Percentiles rank a stretch among this genome's conserved stretches.
Evolutionary conservation across 2,888 invertebrate species (phyloP).

Genomic region (Timandra comae): DNA sequence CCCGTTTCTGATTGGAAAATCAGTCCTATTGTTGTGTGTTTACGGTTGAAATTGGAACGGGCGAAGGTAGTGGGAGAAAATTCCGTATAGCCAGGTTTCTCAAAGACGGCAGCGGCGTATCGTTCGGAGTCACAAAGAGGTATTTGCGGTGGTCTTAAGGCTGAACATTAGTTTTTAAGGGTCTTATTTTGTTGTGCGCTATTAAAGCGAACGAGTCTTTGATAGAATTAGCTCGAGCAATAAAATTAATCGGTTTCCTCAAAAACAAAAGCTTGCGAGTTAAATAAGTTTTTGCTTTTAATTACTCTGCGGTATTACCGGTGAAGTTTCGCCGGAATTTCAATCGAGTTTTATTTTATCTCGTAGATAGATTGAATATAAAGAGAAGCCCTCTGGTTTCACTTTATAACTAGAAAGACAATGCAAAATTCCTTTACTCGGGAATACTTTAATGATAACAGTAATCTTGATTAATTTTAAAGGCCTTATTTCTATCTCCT

Average conservation of each 20-base stretch:
- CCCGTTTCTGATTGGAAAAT: constrained; percentile 11
- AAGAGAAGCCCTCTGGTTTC: no score
- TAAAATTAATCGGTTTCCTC: constrained; percentile 63
- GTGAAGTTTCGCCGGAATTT: constrained; percentile 8
- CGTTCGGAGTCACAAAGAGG: constrained; percentile 70
- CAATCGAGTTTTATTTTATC: no score
- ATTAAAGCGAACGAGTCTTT: constrained; percentile 64
- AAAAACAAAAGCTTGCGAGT: constrained; percentile 29
- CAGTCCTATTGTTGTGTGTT: constrained; percentile 4
- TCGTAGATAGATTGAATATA: no score
- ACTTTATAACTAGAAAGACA: no score
- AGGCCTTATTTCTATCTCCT: no score
- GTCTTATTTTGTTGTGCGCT: constrained; percentile 72
- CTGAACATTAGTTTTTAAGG: constrained; percentile 75
- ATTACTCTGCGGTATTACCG: constrained; percentile 18
- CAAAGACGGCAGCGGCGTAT: constrained; percentile 45
- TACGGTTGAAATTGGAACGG: constrained; percentile 27
- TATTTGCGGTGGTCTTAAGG: constrained; percentile 73
- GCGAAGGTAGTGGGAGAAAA: constrained; percentile 32
- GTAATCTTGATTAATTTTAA: no score
- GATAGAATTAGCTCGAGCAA: constrained; percentile 70
- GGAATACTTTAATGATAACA: no score
- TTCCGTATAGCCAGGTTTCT: constrained; percentile 53
- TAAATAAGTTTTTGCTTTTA: constrained; percentile 16
- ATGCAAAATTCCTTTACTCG: no score